phyloP scores from a whole-genome alignment of 2,888 invertebrate species.

The Eupithecia abbreviata region DNA sequence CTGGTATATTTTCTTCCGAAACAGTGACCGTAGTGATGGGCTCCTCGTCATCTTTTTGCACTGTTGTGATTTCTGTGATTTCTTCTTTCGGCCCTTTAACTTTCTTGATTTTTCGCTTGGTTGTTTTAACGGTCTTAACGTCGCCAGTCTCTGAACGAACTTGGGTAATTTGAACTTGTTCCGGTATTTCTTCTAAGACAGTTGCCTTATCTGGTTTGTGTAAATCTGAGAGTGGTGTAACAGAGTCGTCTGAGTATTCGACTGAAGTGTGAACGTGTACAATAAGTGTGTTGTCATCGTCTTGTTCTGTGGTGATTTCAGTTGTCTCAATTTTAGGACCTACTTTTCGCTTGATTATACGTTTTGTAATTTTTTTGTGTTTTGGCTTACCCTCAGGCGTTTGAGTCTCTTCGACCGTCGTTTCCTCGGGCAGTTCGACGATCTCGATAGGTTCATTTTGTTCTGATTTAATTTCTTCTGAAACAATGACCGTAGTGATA shows the following conservation, averaged over 20 bases:
- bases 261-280: slow-evolving; percentile 49
- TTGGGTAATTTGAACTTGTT: slow-evolving; percentile 44
- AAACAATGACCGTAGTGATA: slow-evolving; percentile 35
- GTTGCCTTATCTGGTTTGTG: slow-evolving; percentile 31
- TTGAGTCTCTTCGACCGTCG: slow-evolving; percentile 41
- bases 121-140: slow-evolving; percentile 43
- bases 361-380: slow-evolving; percentile 34
- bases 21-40: slow-evolving; percentile 40
- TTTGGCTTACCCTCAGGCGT: slow-evolving; percentile 48
- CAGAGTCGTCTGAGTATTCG: slow-evolving; percentile 49
- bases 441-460: slow-evolving; percentile 31
- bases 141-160: slow-evolving; percentile 54
- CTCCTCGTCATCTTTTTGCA: slow-evolving; percentile 42
- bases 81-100: slow-evolving; percentile 50
- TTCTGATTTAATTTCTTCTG: slow-evolving; percentile 60
- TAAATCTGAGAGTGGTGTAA: slow-evolving; percentile 40
- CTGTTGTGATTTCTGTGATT: slow-evolving; percentile 47
- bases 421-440: slow-evolving; percentile 54
- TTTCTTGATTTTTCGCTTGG: slow-evolving; percentile 56
- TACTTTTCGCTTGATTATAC: too few species aligned
- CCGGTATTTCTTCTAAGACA: slow-evolving; percentile 44
- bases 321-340: too few species aligned
- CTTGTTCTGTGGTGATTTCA: slow-evolving; percentile 38
- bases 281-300: slow-evolving; percentile 46
- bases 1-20: slow-evolving; percentile 54